Evolutionary conservation across 2,113 vertebrate species (phyloP), one percentile per base, ranked within the genome.

Genomic region (Isurus oxyrinchus): DNA sequence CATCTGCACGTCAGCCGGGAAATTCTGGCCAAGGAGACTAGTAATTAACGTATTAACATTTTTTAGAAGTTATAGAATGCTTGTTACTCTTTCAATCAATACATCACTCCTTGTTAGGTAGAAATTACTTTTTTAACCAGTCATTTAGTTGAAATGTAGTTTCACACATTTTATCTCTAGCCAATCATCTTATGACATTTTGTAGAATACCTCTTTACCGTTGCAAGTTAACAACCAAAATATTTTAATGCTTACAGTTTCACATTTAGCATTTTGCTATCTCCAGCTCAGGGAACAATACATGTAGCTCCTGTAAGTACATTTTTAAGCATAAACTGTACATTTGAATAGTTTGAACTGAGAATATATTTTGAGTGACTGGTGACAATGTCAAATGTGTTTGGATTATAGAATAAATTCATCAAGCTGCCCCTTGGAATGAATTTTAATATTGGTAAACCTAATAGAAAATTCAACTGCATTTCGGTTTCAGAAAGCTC

Each of bases 391-490:
- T 95, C 76, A 31, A 95, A 55, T 69, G 93, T 94, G 94, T 95
- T 95, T 95, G 10, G 25, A 95, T 95, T 72, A 69, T 95, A 95
- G 44, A 76, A 76, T 95, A 95, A 66, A 7, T 76, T 40, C 27
- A 35, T 55, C 25, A 10, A 72, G 94, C 13, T 95, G 40, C 21
- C 49, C 66, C 4, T 55, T 95, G 67, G 97, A 97, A 97, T 97
- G 84, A 96, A 97, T 96, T 96, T 94, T 96, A 96, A 95, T 81
- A 97, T 97, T 97, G 97, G 94, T 79, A 44, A 96, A 96, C 96
- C 96, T 91, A 96, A 96, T 96, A 97, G 57, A 96, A 97, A 98
- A 98, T 97, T 96, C 96, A 97, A 97, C 97, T 97, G 97, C 96
- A 96, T 96, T 97, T 96, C 96, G 96, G 96, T 97, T 97, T 97